A percentile compares a stretch with the other conserved stretches of the same genome.
These are phyloP conservation scores for Nyctibius grandis DNA, from an alignment of 2,797 vertebrate species.

Conservation along the genomic window DNA sequence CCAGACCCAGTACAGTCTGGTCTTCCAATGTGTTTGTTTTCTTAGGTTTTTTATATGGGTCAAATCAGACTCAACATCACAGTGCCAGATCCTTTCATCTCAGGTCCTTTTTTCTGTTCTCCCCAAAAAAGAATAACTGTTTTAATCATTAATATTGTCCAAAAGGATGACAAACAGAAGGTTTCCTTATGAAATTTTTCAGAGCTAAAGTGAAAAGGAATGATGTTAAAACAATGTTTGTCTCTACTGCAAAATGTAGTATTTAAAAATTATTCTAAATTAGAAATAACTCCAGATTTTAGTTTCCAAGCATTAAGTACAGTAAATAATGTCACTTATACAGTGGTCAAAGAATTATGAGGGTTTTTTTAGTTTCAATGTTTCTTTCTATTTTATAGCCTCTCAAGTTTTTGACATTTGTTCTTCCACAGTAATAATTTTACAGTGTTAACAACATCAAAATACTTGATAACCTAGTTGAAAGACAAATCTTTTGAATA, in stretches of 20 bases:
- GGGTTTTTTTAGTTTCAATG: neutral
- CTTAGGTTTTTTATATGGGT: neutral
- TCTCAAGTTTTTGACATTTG: neutral
- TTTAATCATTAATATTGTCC: neutral
- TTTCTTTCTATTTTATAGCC: neutral
- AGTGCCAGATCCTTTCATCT: neutral
- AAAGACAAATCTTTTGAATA: neutral
- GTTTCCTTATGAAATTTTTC: neutral
- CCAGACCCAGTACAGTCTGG: neutral
- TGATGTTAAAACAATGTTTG: neutral
- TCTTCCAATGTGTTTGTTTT: neutral
- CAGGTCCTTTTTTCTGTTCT: neutral
- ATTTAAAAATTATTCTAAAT: neutral
- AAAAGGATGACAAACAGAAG: neutral
- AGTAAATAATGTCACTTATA: neutral
- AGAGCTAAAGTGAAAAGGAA: neutral
- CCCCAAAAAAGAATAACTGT: neutral
- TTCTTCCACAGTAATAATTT: neutral
- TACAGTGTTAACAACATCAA: neutral
- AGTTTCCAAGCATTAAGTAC: neutral
- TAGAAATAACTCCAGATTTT: neutral
- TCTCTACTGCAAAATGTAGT: neutral
- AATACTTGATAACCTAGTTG: neutral
- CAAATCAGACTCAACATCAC: neutral
- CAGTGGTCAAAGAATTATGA: neutral